Percentiles rank a stretch among this genome's conserved stretches.
phyloP scores from a whole-genome alignment of 1,140 invertebrate genomes.

The Psix sp. region DNA sequence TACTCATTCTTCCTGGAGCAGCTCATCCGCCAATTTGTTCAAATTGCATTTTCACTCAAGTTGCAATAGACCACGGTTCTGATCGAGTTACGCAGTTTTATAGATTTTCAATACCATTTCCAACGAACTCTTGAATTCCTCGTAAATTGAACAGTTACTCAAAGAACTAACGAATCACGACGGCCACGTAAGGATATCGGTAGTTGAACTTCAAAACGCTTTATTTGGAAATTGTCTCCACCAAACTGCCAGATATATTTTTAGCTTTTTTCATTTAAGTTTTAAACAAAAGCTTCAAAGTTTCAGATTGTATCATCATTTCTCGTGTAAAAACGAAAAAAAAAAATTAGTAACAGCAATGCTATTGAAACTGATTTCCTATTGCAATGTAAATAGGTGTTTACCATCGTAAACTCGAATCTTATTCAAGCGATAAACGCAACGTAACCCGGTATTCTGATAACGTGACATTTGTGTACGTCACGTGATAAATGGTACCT shows the following conservation, averaged over 20 bases:
- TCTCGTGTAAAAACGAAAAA: conserved; percentile 1
- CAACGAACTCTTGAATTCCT: conserved; percentile 12
- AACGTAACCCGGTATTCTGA: conserved; percentile 1
- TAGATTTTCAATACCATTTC: conserved; percentile 61
- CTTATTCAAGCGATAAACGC: conserved; percentile 16
- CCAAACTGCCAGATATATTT: conserved; percentile 23
- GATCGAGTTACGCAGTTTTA: conserved; percentile 63
- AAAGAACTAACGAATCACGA: conserved; percentile 21
- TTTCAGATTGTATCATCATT: conserved; percentile 3
- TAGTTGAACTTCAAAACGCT: conserved; percentile 9
- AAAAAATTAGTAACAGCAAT: background rate
- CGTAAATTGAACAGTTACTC: conserved; percentile 24
- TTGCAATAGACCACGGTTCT: conserved; percentile 61
- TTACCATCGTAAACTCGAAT: too few species aligned
- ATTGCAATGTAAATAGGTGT: conserved; percentile 1
- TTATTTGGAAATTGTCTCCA: conserved; percentile 45
- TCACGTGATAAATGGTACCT: conserved; percentile 33
- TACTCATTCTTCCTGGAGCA: too few species aligned
- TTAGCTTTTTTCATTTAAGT: conserved; percentile 21
- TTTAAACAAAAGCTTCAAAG: conserved; percentile 46
- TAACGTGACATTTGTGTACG: conserved; percentile 22
- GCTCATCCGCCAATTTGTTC: conserved; percentile 67
- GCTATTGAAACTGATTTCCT: conserved; percentile 21
- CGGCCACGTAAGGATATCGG: conserved; percentile 11
- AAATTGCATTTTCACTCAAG: conserved; percentile 67